Evolutionary conservation across 2,113 vertebrate genomes (phyloP), one percentile per base, ranked within the genome.

Genomic region (Ammospiza nelsoni): DNA sequence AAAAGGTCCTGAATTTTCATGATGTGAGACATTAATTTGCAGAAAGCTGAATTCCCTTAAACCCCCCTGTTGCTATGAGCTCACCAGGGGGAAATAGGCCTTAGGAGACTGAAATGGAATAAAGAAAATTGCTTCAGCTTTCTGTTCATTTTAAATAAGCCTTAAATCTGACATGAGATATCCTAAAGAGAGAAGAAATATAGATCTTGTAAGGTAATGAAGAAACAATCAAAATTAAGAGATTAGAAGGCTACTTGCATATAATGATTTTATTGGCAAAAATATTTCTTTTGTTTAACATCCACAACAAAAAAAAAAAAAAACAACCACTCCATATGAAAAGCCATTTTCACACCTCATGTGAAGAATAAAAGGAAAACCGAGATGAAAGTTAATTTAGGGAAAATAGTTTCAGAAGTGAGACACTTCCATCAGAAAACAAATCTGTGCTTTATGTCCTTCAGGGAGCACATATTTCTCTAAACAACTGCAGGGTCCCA

Each of bases 1-100:
- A 97, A 97, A 97, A 95, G 97, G 97, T 97, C 97, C 98, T 98
- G 98, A 98, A 98, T 98, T 98, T 98, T 98, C 98, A 98, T 98
- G 98, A 98, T 98, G 98, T 96, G 98, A 98, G 97, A 98, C 98
- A 98, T 98, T 98, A 98, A 98, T 98, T 98, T 98, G 98, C 98
- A 98, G 98, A 98, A 97, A 98, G 98, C 98, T 98, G 98, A 98
- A 98, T 98, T 98, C 98, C 97, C 98, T 98, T 98, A 98, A 98
- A 98, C 98, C 98, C 98, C 98, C 98, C 98, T 98, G 98, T 98
- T 98, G 98, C 98, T 98, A 98, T 98, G 98, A 98, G 97, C 98
- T 98, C 98, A 98, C 98, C 97, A 97, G 98, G 98, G 98, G 98
- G 97, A 98, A 98, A 98, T 95, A 98, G 98, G 98, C 98, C 98